These are phyloP conservation scores for Lysiphlebus fabarum DNA, from an alignment of 1,140 invertebrate species.

Conservation along the genomic window DNA sequence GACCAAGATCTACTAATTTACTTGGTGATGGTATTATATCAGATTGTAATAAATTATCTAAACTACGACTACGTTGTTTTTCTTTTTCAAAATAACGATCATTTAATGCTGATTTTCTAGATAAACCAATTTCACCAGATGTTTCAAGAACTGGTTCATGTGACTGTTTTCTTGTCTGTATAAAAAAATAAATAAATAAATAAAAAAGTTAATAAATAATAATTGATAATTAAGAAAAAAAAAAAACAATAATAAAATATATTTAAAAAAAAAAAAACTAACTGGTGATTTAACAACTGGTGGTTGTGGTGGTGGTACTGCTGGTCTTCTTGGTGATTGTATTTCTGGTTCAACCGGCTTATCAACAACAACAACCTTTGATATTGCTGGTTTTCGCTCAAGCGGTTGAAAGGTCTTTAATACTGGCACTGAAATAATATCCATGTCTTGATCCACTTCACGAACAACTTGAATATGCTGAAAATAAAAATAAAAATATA, in stretches of 20 bases:
- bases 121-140: constrained; percentile 61
- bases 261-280: constrained; percentile 25
- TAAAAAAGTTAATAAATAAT: neutral
- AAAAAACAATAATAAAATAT: neutral
- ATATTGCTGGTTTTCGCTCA: constrained; percentile 45
- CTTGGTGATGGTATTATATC: constrained; percentile 52
- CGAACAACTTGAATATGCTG: constrained; percentile 51
- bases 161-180: constrained; percentile 64
- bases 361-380: constrained; percentile 41
- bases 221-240: neutral
- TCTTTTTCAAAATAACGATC: constrained; percentile 84
- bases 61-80: constrained; percentile 73
- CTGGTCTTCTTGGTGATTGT: constrained; percentile 52
- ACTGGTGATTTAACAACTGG: constrained; percentile 50
- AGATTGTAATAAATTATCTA: constrained; percentile 74
- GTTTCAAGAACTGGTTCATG: constrained; percentile 61
- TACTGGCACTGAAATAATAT: constrained; percentile 37
- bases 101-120: constrained; percentile 80
- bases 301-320: constrained; percentile 59
- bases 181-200: constrained; percentile 10
- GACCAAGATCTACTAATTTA: constrained; percentile 67
- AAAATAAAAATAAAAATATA: constrained; percentile 34
- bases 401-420: constrained; percentile 53
- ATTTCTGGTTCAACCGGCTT: constrained; percentile 52
- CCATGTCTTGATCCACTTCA: constrained; percentile 49